Evolutionary conservation across 2,888 invertebrate species (phyloP), one percentile per base, ranked within the genome.

Genomic region (Drosophila sordidapex): DNA sequence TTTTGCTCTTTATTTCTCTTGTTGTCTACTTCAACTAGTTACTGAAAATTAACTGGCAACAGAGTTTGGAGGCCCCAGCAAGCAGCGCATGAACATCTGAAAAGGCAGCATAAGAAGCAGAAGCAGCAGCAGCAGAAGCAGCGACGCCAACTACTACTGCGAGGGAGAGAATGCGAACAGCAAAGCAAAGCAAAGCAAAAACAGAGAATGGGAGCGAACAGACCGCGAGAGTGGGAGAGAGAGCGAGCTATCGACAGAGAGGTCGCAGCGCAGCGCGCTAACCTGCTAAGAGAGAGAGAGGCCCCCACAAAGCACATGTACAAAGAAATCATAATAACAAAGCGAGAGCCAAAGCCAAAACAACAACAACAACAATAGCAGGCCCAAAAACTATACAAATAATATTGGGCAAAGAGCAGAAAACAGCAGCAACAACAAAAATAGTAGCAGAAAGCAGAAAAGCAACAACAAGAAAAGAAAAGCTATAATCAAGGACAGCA

Each of bases 11-110:
- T 73, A 38, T 58, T 52, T 70, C 60, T 70, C 80, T 80, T 85
- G 85, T 82, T 89, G 89, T 78, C 85, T 84, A 87, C 85, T 89
- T 87, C 88, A 86, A 87, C 86, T 89, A 87, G 88, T 86, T 81
- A 87, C 88, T 83, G 82, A 87, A 86, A 85, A 86, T 89, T 86
- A 87, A 89, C 89, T 86, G 86, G 74, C 87, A 89, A 82, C 84
- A 77, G 78, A 79, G 79, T 79, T 79, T 81, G 60, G 74, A 80
- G 74, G 74, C 69, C 80, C 70, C 75, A 75, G 69, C 64, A 68
- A 82, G 77, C 81, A 79, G 67, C 79, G 62, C 71, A 83, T 77
- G 68, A 79, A 75, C 78, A 83, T 79, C 76, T 81, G 74, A 83
- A 72, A 81, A 43, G 57, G 70, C 83, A 81, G 78, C 83, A 83